Evolutionary conservation across 2,113 vertebrate genomes (phyloP), one percentile per base, ranked within the genome.

Genomic region (Leptobrachium ailaonicum): DNA sequence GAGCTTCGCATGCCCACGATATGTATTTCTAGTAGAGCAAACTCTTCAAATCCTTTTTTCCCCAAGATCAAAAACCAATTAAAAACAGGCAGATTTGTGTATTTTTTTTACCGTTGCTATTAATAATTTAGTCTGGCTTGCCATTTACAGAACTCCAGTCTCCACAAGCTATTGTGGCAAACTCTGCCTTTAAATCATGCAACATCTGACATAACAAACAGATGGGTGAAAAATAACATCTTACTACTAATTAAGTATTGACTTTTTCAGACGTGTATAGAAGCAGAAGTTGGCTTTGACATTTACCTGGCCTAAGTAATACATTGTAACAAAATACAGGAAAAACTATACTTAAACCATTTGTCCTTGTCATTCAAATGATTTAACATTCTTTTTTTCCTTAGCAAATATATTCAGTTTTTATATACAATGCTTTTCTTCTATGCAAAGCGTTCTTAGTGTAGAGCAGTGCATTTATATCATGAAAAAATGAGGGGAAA

Each of bases 161-260:
- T 56, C 58, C 42, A 64, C 42, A 47, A 2, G 42, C n/a, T 74
- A 10, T 74, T 74, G 6, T 44, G 13, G 45, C 9, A 44, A 42
- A 60, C 32, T 43, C 3, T 63, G n/a, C 14, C 62, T 66, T 53
- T 76, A 54, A 76, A 43, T 66, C 45, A 12, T 41, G 32, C 32
- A 53, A 53, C 45, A 45, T 50, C 67, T 42, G 13, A 63, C 43
- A 76, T 67, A 67, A 67, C 63, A 54, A 67, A 54, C 63, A 54
- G 62, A 76, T 76, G 45, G 63, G 63, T 66, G 66, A 67, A 67
- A 67, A 76, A 76, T 66, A 76, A 14, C 63, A 14, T 53, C 44
- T 63, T 50, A 76, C 44, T 54, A 66, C 74, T 67, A 76, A 76
- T 76, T 76, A 76, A 42, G 45, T 76, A 76, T 76, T 76, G 74